Conservation (phyloP, 2,113 vertebrate genomes). For the Trematomus loennbergii region DNA sequence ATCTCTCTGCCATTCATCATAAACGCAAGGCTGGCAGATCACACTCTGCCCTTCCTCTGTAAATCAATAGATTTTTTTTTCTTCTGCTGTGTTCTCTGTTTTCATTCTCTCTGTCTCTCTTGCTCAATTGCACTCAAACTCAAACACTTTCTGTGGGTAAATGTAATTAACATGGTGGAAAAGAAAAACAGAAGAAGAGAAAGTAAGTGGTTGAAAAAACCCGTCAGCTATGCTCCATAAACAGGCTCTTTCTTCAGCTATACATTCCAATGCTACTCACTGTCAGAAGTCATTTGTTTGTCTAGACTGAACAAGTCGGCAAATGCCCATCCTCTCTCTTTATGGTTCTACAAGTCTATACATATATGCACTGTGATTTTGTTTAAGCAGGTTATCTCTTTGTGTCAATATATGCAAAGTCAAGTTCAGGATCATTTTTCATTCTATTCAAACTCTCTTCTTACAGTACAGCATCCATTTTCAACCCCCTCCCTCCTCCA, state of each 20-base stretch:
- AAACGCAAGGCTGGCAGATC: constrained; percentile 70
- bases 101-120: constrained; percentile 34
- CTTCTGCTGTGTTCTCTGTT: constrained; percentile 35
- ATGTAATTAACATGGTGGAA: constrained; percentile 59
- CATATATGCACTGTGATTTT: constrained; percentile 54
- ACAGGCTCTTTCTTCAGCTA: constrained; percentile 38
- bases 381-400: constrained; percentile 39
- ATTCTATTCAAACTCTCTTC: not conserved
- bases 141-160: constrained; percentile 50
- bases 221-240: constrained; percentile 46
- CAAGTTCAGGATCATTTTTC: not conserved
- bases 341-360: constrained; percentile 37
- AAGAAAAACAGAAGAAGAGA: constrained; percentile 28
- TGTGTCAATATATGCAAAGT: constrained; percentile 22
- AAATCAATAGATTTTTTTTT: constrained; percentile 74
- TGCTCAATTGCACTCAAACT: constrained; percentile 51
- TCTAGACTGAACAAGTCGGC: constrained; percentile 68
- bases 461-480: constrained; percentile 16
- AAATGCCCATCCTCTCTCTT: constrained; percentile 35
- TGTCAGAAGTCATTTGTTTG: constrained; percentile 73
- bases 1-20: constrained; percentile 82
- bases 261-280: constrained; percentile 63
- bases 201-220: constrained; percentile 35
- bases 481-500: constrained; percentile 69
- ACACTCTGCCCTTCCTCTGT: constrained; percentile 70